Conservation (phyloP, 1,140 invertebrate genomes). For the Diabrotica undecimpunctata region DNA sequence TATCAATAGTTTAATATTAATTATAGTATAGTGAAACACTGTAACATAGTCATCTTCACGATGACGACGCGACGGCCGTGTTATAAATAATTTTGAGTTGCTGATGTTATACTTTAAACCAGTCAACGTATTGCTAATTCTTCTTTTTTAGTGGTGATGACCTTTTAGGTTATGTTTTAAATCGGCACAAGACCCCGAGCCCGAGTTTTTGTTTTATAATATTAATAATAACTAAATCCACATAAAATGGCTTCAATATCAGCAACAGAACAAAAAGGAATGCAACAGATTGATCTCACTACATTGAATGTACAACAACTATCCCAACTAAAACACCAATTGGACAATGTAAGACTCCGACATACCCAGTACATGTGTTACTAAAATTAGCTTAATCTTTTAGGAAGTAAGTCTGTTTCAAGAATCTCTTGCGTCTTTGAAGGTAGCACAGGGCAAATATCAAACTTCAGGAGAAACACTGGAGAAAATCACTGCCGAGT, state of each 20-base stretch:
- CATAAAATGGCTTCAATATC: constrained; percentile 57
- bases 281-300: constrained; percentile 72
- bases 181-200: too few relatives aligned
- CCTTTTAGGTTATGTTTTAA: too few relatives aligned
- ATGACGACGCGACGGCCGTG: too few relatives aligned
- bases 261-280: constrained; percentile 55
- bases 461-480: constrained; percentile 81
- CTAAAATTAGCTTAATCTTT: constrained; percentile 34
- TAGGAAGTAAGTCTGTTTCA: constrained; percentile 83
- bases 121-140: neutral
- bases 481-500: constrained; percentile 70
- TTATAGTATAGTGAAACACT: too few relatives aligned
- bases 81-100: too few relatives aligned
- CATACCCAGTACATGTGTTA: constrained; percentile 4
- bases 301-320: constrained; percentile 77
- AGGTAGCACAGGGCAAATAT: constrained; percentile 87
- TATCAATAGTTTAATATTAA: too few relatives aligned
- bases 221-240: neutral
- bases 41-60: too few relatives aligned
- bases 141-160: neutral
- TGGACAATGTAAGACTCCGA: constrained; percentile 67
- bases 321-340: constrained; percentile 76
- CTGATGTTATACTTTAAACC: too few relatives aligned
- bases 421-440: constrained; percentile 82
- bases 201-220: too few relatives aligned